Conservation (phyloP, 1,140 invertebrate genomes). For the Coptotermes formosanus region DNA sequence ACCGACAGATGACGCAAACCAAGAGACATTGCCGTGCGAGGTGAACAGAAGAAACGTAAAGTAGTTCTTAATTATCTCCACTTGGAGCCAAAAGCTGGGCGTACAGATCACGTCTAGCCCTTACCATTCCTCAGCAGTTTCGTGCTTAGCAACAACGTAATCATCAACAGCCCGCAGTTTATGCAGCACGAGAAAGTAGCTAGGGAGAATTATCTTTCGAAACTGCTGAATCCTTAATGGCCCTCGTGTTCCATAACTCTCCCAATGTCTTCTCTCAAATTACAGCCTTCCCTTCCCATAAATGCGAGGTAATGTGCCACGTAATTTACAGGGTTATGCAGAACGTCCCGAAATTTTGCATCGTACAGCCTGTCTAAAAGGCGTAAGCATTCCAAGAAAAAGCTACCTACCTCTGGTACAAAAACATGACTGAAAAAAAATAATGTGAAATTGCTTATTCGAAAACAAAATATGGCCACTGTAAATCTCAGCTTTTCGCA, state of each 20-base stretch:
- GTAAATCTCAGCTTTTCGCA: no score
- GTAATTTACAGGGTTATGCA: not conserved
- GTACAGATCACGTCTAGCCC: not conserved
- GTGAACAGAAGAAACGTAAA: not conserved
- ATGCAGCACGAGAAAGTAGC: not conserved
- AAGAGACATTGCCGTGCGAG: not conserved
- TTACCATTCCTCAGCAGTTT: no score
- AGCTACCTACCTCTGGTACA: no score
- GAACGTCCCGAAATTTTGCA: not conserved
- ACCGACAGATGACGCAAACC: no score
- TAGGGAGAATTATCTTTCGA: not conserved
- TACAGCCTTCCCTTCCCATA: not conserved
- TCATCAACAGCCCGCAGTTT: not conserved
- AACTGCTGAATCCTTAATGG: not conserved
- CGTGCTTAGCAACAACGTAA: not conserved
- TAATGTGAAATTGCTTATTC: no score
- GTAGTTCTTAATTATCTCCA: not conserved
- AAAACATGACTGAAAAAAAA: no score
- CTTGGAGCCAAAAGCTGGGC: not conserved
- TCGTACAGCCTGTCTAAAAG: no score
- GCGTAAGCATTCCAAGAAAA: no score
- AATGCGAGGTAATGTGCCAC: not conserved
- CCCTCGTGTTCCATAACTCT: not conserved
- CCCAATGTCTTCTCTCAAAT: not conserved
- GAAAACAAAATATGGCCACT: no score